A percentile compares a stretch with the other conserved stretches of the same genome.
Evolutionary conservation across 2,888 invertebrate genomes (phyloP).

Genomic region (Mesorhabditis belari): DNA sequence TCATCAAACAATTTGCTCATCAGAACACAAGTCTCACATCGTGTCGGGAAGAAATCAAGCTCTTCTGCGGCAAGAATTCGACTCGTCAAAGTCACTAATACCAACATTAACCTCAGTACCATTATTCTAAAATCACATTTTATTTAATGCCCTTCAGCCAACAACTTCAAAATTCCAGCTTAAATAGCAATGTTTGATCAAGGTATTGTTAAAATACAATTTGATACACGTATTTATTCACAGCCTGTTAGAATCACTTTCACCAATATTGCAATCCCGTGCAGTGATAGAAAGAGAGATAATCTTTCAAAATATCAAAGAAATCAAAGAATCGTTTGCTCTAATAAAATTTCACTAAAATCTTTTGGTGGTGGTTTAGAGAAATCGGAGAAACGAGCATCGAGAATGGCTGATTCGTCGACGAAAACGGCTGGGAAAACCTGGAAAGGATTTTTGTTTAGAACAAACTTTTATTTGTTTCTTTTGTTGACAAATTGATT

Average conservation of each 20-base stretch:
- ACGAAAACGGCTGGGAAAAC: conserved; percentile 64
- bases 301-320: background rate
- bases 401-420: conserved; percentile 93
- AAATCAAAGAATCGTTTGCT: conserved; percentile 81
- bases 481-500: no score
- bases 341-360: conserved; percentile 92
- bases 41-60: background rate
- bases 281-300: no score
- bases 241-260: no score
- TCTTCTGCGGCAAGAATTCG: background rate
- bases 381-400: conserved; percentile 84
- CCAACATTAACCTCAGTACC: background rate
- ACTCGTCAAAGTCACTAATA: background rate
- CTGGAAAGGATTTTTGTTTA: conserved; percentile 17
- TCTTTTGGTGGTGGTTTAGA: conserved; percentile 67
- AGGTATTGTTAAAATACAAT: no score
- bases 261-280: no score
- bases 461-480: background rate
- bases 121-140: no score
- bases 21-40: background rate
- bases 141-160: no score
- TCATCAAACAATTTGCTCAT: background rate
- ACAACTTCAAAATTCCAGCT: no score
- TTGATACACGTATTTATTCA: no score
- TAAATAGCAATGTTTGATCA: no score